A percentile compares a stretch with the other conserved stretches of the same genome.
These are phyloP conservation scores for Myotis daubentonii DNA, from an alignment of 2,797 vertebrate genomes.

Conservation along the genomic window DNA sequence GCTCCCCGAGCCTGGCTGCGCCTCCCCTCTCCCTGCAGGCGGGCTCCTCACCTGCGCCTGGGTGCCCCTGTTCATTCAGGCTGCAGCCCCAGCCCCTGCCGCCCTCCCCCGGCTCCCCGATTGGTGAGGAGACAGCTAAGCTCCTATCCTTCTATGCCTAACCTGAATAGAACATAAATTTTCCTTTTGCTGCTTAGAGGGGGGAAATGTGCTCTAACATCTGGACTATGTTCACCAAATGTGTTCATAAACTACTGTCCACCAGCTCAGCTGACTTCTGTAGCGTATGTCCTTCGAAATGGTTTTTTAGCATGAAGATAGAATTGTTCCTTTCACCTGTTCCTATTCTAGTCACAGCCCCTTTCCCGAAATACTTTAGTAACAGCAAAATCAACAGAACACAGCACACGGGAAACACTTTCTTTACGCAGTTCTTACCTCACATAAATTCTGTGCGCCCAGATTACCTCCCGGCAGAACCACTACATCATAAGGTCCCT, in stretches of 20 bases:
- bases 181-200: accelerated
- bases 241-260: not conserved
- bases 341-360: not conserved
- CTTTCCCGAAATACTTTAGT: not conserved
- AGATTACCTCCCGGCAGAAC: constrained; percentile 96
- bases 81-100: not conserved
- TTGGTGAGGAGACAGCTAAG: not conserved
- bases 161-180: not conserved
- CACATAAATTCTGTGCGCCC: constrained; percentile 95
- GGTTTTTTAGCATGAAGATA: not conserved
- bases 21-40: not conserved
- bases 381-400: not conserved
- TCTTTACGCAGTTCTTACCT: constrained; percentile 86
- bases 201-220: accelerated
- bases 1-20: not conserved
- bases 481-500: constrained; percentile 97
- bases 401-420: not conserved
- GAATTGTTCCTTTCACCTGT: not conserved
- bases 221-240: not conserved
- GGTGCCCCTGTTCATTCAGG: accelerated
- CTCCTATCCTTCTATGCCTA: too few species aligned
- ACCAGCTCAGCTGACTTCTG: not conserved
- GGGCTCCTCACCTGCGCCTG: accelerated
- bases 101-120: accelerated
- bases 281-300: accelerated